A percentile compares a stretch with the other conserved stretches of the same genome.
These are phyloP conservation scores for Pyrrhia umbra DNA, from an alignment of 2,888 invertebrate species.

Conservation along the genomic window DNA sequence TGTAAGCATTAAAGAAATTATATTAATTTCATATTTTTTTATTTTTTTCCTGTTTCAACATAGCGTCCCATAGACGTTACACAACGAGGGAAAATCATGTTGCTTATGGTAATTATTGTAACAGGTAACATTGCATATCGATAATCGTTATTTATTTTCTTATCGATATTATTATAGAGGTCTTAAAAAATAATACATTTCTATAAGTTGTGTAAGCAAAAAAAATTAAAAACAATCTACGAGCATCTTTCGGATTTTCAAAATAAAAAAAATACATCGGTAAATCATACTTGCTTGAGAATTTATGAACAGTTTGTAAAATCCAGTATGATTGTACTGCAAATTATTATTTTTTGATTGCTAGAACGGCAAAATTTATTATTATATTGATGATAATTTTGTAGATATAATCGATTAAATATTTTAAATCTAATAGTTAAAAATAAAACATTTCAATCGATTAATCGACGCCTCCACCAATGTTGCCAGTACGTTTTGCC, in stretches of 20 bases:
- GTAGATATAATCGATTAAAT: slow-evolving; percentile 1
- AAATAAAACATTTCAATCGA: not conserved
- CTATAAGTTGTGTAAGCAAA: not conserved
- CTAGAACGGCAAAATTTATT: not conserved
- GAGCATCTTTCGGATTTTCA: too few relatives aligned
- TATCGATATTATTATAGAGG: not conserved
- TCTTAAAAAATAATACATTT: not conserved
- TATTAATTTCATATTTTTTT: not conserved
- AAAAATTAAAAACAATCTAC: not conserved
- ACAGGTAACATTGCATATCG: slow-evolving; percentile 34
- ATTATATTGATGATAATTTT: not conserved
- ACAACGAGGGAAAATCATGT: slow-evolving; percentile 18
- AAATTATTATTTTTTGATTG: not conserved
- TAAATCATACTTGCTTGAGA: too few relatives aligned
- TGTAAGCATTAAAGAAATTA: not conserved
- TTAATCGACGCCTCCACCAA: slow-evolving; percentile 31
- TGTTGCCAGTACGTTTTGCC: slow-evolving; percentile 78
- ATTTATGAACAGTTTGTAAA: not conserved
- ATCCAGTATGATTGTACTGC: too few relatives aligned
- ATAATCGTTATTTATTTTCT: not conserved
- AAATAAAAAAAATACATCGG: too few relatives aligned
- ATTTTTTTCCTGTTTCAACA: slow-evolving; percentile 45
- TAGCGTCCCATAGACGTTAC: slow-evolving; percentile 26
- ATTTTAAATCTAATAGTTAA: not conserved
- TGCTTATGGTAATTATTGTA: slow-evolving; percentile 35